Evolutionary conservation across 2,113 vertebrate species (phyloP).

Genomic region (Mustelus asterias): DNA sequence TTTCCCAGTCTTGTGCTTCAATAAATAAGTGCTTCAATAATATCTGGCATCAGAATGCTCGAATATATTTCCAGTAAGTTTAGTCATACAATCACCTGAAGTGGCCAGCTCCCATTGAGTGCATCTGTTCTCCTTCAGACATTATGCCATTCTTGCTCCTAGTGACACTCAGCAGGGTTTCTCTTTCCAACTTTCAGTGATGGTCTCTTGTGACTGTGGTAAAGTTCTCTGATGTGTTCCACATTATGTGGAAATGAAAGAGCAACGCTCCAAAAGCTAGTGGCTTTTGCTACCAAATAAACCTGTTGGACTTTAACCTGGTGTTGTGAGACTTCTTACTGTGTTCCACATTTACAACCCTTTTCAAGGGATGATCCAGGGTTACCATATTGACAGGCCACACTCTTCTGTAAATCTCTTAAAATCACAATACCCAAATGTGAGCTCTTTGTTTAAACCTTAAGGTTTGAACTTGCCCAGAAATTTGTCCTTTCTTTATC

Average conservation of each 20-base stretch:
- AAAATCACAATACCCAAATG: neutral
- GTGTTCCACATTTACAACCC: neutral
- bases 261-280: too few species aligned
- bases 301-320: too few species aligned
- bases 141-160: neutral
- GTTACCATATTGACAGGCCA: neutral
- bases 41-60: neutral
- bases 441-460: neutral
- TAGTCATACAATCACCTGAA: neutral
- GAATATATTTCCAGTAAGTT: neutral
- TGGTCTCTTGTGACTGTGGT: neutral
- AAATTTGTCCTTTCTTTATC: neutral
- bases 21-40: neutral
- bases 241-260: too few species aligned
- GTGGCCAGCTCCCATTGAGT: neutral
- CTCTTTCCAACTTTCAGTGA: neutral
- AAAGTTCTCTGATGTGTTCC: neutral
- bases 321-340: neutral
- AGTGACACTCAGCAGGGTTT: neutral
- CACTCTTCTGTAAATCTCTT: neutral
- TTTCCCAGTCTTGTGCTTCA: too few species aligned
- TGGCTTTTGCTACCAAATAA: too few species aligned
- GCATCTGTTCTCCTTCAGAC: neutral
- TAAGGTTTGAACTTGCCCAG: neutral
- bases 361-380: neutral